Conservation (phyloP, 2,113 vertebrate genomes). For the Melanocharis versteri region DNA sequence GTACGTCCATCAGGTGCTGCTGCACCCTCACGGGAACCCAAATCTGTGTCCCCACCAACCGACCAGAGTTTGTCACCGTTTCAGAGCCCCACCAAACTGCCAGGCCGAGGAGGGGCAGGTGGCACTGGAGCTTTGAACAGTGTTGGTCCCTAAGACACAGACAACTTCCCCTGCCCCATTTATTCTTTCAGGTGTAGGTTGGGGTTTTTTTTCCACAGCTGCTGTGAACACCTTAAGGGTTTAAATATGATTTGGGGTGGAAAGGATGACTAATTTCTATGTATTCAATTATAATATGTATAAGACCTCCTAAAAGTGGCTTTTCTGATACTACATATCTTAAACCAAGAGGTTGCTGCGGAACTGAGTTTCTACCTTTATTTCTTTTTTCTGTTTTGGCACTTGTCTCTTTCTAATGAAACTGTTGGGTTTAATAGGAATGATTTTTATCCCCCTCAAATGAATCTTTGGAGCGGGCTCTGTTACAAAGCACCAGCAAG, state of each 20-base stretch:
- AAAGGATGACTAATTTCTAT: neutral
- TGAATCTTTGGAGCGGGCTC: neutral
- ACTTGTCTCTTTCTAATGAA: neutral
- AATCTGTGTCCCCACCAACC: fast-evolving
- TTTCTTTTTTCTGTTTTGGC: neutral
- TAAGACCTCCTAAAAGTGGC: neutral
- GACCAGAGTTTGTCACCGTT: fast-evolving
- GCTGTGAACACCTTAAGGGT: neutral
- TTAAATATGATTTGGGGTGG: neutral
- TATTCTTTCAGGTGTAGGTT: neutral
- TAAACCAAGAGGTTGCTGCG: neutral
- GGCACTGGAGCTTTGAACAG: fast-evolving
- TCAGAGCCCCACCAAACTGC: neutral
- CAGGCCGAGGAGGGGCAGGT: neutral
- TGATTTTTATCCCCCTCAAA: neutral
- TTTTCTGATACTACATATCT: neutral
- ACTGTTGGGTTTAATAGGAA: neutral
- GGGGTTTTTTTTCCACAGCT: neutral
- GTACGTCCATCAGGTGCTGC: neutral
- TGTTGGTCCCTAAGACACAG: neutral
- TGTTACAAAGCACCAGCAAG: neutral
- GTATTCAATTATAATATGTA: neutral
- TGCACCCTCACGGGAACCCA: neutral
- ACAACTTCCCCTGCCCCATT: neutral
- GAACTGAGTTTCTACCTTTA: neutral